A percentile compares a stretch with the other conserved stretches of the same genome.
phyloP scores from a whole-genome alignment of 2,113 vertebrate genomes.

The Diglossa brunneiventris region DNA sequence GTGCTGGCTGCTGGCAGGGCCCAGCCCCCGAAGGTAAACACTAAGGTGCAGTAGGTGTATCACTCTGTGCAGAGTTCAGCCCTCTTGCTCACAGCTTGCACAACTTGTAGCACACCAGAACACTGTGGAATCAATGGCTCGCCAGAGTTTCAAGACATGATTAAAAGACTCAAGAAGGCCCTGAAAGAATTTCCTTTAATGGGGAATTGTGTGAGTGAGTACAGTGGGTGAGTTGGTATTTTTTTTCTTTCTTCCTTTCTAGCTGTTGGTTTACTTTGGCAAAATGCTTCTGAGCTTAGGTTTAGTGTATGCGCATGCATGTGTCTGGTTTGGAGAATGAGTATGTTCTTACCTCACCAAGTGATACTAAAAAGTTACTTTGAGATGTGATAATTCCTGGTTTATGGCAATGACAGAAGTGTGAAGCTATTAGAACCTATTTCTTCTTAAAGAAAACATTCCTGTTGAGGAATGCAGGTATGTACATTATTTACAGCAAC shows the following conservation, averaged over 20 bases:
- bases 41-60: conserved; percentile 75
- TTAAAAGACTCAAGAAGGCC: conserved; percentile 72
- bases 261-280: conserved; percentile 53
- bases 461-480: neutral
- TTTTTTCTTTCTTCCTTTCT: conserved; percentile 43
- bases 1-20: conserved; percentile 59
- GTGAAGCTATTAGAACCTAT: neutral
- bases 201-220: conserved; percentile 92
- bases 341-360: conserved; percentile 10
- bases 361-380: neutral
- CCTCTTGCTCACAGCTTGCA: conserved; percentile 62
- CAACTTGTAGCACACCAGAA: conserved; percentile 63
- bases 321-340: conserved; percentile 16
- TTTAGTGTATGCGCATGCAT: conserved; percentile 28
- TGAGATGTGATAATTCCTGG: neutral
- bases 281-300: conserved; percentile 30
- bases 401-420: neutral
- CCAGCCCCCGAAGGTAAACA: conserved; percentile 73
- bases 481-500: neutral
- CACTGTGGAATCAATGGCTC: conserved; percentile 67
- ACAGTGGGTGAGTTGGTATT: conserved; percentile 85
- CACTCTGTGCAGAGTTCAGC: conserved; percentile 60
- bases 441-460: neutral
- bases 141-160: conserved; percentile 76
- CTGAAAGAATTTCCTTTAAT: conserved; percentile 78